A percentile compares a stretch with the other conserved stretches of the same genome.
Conservation (phyloP, 2,113 vertebrate genomes). For the Arvicanthis niloticus region DNA sequence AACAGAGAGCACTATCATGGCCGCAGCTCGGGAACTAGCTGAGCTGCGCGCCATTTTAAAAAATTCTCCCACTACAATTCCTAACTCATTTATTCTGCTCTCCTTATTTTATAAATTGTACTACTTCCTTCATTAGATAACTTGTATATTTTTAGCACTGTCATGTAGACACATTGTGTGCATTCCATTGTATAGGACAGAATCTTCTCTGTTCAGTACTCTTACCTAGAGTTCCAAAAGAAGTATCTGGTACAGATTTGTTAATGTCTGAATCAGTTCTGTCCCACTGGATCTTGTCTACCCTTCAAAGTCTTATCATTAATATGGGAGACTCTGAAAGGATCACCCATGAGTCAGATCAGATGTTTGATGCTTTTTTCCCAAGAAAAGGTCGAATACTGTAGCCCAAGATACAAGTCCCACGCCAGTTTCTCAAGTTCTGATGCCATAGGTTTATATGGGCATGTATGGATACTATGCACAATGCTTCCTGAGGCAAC, state of each 20-base stretch:
- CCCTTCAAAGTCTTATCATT: not conserved
- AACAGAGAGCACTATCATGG: too few species aligned
- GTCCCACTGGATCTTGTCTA: not conserved
- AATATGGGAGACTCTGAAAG: not conserved
- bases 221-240: not conserved
- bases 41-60: too few species aligned
- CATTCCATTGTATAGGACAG: not conserved
- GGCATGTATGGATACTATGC: not conserved
- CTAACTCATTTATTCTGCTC: not conserved
- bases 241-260: not conserved
- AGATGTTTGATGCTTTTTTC: not conserved
- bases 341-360: not conserved
- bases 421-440: not conserved
- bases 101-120: not conserved
- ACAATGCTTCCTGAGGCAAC: not conserved
- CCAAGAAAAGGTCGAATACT: not conserved
- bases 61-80: too few species aligned
- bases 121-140: not conserved
- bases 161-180: not conserved
- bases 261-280: not conserved
- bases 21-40: too few species aligned
- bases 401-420: not conserved
- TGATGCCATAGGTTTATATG: not conserved
- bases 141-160: not conserved
- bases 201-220: not conserved